phyloP scores from a whole-genome alignment of 2,113 vertebrate genomes.

The Natator depressus region DNA sequence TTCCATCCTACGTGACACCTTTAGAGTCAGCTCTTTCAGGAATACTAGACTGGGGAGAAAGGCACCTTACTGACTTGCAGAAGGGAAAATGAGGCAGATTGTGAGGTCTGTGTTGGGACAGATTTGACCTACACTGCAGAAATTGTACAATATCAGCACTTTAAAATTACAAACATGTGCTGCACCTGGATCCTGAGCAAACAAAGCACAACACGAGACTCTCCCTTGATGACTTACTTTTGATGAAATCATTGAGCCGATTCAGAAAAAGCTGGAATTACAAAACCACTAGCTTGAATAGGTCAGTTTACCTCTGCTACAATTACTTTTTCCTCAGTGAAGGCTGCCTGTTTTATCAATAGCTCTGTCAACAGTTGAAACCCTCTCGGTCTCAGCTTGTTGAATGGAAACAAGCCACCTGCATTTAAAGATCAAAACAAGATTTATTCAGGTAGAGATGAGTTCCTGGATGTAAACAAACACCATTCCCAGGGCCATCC shows the following conservation, averaged over 20 bases:
- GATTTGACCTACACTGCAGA: constrained; percentile 40
- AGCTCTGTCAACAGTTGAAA: constrained; percentile 43
- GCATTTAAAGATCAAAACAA: constrained; percentile 6
- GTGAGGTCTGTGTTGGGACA: neutral
- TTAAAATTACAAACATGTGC: constrained; percentile 35
- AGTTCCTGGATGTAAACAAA: neutral
- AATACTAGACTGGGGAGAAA: neutral
- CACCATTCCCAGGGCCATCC: neutral
- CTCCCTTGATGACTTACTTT: constrained; percentile 40
- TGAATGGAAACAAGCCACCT: constrained; percentile 46
- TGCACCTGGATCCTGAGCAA: constrained; percentile 45
- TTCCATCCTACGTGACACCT: neutral
- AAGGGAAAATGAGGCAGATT: neutral
- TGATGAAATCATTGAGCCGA: constrained; percentile 45
- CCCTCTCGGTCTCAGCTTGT: neutral
- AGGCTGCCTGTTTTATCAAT: constrained; percentile 32
- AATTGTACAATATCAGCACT: constrained; percentile 54
- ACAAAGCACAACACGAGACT: constrained; percentile 14
- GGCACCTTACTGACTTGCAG: neutral
- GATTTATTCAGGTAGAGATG: neutral
- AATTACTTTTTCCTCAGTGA: constrained; percentile 32
- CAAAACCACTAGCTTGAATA: constrained; percentile 19
- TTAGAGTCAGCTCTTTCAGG: constrained; percentile 3
- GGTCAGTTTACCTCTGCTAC: constrained; percentile 11
- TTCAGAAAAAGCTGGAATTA: constrained; percentile 41